These are phyloP conservation scores for Drosophila algonquin DNA, from an alignment of 2,888 invertebrate species.

Conservation along the genomic window DNA sequence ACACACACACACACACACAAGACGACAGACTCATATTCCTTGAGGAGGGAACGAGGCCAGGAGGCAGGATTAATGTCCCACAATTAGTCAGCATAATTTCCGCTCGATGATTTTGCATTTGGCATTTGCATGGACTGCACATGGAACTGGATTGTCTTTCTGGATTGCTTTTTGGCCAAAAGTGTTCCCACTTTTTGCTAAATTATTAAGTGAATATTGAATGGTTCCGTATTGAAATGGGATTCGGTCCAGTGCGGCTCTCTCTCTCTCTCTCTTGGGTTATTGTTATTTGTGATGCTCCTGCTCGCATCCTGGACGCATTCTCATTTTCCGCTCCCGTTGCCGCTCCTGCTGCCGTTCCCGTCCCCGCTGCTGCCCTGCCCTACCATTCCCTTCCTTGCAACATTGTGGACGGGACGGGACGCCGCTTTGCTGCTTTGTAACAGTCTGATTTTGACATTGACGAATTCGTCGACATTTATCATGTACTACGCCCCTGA, in stretches of 20 bases:
- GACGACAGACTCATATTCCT: conserved; percentile 17
- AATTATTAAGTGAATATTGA: conserved; percentile 38
- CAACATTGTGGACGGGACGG: conserved; percentile 36
- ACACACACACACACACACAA: conserved; percentile 29
- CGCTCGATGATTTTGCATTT: conserved; percentile 68
- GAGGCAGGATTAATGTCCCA: conserved; percentile 55
- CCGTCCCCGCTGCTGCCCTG: too few species aligned
- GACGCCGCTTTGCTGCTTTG: conserved; percentile 76
- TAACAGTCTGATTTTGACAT: conserved; percentile 85
- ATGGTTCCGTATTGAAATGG: conserved; percentile 38
- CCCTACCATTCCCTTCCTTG: conserved; percentile 28
- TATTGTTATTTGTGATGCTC: conserved; percentile 31
- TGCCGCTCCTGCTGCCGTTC: conserved; percentile 40
- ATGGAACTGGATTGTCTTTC: conserved; percentile 21
- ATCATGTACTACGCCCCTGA: conserved; percentile 83
- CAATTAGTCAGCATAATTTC: conserved; percentile 74
- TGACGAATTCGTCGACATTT: conserved; percentile 84
- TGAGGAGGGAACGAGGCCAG: conserved; percentile 14
- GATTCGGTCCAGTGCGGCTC: conserved; percentile 17
- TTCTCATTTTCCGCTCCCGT: conserved; percentile 31
- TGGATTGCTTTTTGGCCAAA: neutral
- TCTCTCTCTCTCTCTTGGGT: neutral
- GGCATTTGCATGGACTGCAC: conserved; percentile 39
- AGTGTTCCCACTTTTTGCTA: conserved; percentile 6
- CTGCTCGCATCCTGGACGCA: conserved; percentile 53